Evolutionary conservation across 2,888 invertebrate genomes (phyloP).

Genomic region (Drosophila greeni): DNA sequence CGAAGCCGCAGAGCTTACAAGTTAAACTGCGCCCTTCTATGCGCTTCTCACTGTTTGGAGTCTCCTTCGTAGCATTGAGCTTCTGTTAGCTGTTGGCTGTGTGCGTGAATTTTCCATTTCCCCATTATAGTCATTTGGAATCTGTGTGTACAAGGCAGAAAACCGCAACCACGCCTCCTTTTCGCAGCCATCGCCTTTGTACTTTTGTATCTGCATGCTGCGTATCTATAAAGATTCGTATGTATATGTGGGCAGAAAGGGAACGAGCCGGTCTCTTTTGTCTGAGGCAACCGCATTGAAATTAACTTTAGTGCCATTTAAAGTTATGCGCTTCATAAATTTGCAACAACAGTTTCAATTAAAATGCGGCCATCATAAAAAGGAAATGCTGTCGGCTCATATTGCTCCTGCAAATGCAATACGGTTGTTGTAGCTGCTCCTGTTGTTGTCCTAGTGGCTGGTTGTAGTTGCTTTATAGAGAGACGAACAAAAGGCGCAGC

Average conservation of each 20-base stretch:
- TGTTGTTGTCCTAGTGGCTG: conserved; percentile 31
- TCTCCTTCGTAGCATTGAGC: conserved; percentile 39
- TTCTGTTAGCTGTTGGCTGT: conserved; percentile 49
- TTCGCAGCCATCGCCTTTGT: conserved; percentile 24
- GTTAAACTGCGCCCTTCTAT: conserved; percentile 21
- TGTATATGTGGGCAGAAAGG: neutral
- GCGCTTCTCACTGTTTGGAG: conserved; percentile 24
- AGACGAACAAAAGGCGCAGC: conserved; percentile 46
- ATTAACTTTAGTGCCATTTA: conserved; percentile 73
- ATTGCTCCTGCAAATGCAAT: conserved; percentile 62
- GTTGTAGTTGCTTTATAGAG: conserved; percentile 32
- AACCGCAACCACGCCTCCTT: conserved; percentile 39
- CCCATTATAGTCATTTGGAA: conserved; percentile 42
- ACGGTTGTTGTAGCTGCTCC: conserved; percentile 41
- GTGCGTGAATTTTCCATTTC: conserved; percentile 48
- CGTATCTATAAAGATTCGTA: neutral
- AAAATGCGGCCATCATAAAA: conserved; percentile 73
- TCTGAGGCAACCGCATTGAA: conserved; percentile 69
- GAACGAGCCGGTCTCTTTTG: conserved; percentile 52
- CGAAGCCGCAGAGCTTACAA: conserved; percentile 40
- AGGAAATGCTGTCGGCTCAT: conserved; percentile 69
- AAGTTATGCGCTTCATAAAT: conserved; percentile 73
- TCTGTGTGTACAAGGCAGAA: conserved; percentile 44
- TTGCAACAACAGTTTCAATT: conserved; percentile 72
- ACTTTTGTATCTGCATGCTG: neutral